Percentiles rank a stretch among this genome's conserved stretches.
phyloP scores from a whole-genome alignment of 35 echinoderm and acorn worm species.

The Lytechinus pictus region DNA sequence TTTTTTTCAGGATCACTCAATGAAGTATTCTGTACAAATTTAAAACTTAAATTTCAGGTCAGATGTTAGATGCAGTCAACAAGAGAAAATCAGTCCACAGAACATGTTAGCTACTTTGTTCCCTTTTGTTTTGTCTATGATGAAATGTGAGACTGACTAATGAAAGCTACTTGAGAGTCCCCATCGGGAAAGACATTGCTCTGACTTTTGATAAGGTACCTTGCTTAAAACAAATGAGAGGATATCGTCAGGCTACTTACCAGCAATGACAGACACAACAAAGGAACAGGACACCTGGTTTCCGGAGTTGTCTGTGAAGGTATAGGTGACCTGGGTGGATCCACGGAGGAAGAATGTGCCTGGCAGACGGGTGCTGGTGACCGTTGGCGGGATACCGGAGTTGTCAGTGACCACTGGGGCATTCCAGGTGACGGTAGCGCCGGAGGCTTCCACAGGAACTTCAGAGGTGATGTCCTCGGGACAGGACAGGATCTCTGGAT shows the following conservation, averaged over 20 bases:
- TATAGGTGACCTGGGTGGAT: slow-evolving; percentile 61
- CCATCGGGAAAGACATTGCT: no score
- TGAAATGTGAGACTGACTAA: no score
- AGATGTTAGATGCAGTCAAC: no score
- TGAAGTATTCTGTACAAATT: no score
- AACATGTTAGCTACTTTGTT: no score
- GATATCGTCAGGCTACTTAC: not conserved
- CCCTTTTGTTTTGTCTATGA: no score
- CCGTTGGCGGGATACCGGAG: slow-evolving; percentile 38
- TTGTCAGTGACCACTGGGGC: slow-evolving; percentile 64
- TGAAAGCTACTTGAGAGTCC: no score
- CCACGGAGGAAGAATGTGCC: slow-evolving; percentile 62
- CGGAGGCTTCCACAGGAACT: slow-evolving; percentile 53
- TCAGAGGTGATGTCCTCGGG: slow-evolving; percentile 52
- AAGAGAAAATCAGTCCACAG: no score
- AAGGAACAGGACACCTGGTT: slow-evolving; percentile 64
- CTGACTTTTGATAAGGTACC: no score
- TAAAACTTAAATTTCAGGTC: no score
- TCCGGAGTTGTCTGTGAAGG: slow-evolving; percentile 61
- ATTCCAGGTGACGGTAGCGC: slow-evolving; percentile 60
- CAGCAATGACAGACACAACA: slow-evolving; percentile 46
- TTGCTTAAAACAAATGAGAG: no score
- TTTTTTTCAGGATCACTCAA: no score
- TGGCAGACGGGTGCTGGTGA: slow-evolving; percentile 23
- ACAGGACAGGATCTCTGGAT: slow-evolving; percentile 55